Evolutionary conservation across 2,797 vertebrate genomes (phyloP).

Genomic region (Clarias platycephalus): DNA sequence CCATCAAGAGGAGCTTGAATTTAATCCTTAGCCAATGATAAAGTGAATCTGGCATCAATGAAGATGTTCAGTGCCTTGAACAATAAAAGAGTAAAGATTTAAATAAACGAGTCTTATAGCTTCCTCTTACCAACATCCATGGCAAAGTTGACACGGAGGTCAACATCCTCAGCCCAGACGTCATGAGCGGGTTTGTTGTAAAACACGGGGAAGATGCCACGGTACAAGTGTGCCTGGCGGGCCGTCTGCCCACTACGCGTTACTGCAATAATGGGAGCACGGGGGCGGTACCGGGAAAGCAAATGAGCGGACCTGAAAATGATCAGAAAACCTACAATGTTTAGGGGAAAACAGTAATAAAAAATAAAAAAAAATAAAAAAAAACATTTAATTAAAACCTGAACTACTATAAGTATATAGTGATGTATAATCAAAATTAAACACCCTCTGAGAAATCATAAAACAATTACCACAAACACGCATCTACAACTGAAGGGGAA

Average conservation of each 20-base stretch:
- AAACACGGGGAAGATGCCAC: constrained; percentile 92
- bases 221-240: constrained; percentile 93
- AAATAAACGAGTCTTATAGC: not conserved
- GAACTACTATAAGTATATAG: not conserved
- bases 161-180: constrained; percentile 94
- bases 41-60: too few species aligned
- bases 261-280: constrained; percentile 93
- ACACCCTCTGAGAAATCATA: not conserved
- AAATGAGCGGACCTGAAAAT: constrained; percentile 88
- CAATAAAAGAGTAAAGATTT: not conserved
- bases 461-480: too few species aligned
- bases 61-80: not conserved
- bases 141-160: constrained; percentile 89
- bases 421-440: not conserved
- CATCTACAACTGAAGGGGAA: too few species aligned
- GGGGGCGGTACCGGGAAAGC: constrained; percentile 92
- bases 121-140: constrained; percentile 88
- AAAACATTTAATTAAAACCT: not conserved
- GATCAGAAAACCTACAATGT: not conserved
- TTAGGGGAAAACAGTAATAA: too few species aligned
- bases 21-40: not conserved
- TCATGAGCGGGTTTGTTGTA: constrained; percentile 82
- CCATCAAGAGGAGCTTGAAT: not conserved
- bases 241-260: constrained; percentile 92
- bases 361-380: too few species aligned